Evolutionary conservation across 2,888 invertebrate genomes (phyloP), one percentile per base, ranked within the genome.

Genomic region (Linnaemya vulpina): DNA sequence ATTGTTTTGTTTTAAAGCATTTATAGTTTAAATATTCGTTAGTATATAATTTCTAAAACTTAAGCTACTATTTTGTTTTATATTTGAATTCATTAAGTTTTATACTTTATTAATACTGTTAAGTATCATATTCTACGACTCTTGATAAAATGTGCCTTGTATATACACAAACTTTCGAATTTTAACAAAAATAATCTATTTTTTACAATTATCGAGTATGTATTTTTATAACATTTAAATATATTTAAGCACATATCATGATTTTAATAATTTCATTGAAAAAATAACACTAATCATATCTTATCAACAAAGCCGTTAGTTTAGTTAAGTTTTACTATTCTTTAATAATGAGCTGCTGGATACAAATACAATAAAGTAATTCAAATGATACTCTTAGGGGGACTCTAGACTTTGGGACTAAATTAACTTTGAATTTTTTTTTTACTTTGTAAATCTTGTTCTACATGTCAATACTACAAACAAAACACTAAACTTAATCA

Each of bases 91-190:
- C 25, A 51, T 38, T 30, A 38, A 51, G 11, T 38, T 60, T 25
- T 58, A 15, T 60, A 60, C 35, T 60, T 60, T 60, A 60, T 38
- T 38, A 60, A 5, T 60, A 58, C 15, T 9, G 13, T 3, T 60
- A 38, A 60, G 38, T 46, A 30, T 30, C 25, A 49, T 30, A 25
- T n/a, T 74, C 4, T 15, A 67, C 63, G 67, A 80, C 74, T 74
- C 51, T 43, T 51, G 73, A 25, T 25, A 51, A 58, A 70, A 68
- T 80, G 86, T 86, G 86, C 86, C 86, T 86, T 83, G 83, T 86
- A 77, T 70, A 83, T 74, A 86, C 58, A 73, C 46, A 46, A 71
- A 79, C 10, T 60, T 68, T 63, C 63, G 51, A 0, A 51, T 35
- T 53, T 58, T 35, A 35, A 40, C 7, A 40, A 51, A 22, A 22